A percentile compares a stretch with the other conserved stretches of the same genome.
Evolutionary conservation across 2,797 vertebrate species (phyloP).

Genomic region (Lerista edwardsae): DNA sequence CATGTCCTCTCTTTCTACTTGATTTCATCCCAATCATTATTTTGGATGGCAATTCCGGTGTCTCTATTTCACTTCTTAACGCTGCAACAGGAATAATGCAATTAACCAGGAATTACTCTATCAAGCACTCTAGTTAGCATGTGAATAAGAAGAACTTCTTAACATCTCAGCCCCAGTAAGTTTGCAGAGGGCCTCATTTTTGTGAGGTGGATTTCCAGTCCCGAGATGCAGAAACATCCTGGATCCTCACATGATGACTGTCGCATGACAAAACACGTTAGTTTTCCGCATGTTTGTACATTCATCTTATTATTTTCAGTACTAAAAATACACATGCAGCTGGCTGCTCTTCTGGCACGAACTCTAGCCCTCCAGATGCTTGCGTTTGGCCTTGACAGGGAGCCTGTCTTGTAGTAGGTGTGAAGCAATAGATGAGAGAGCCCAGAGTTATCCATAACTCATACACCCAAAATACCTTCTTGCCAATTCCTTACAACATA

Average conservation of each 20-base stretch:
- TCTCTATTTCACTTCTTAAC: slow-evolving; percentile 20
- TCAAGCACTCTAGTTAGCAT: slow-evolving; percentile 17
- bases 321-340: slow-evolving; percentile 34
- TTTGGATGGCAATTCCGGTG: slow-evolving; percentile 23
- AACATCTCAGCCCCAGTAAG: slow-evolving; percentile 20
- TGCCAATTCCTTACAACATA: not conserved
- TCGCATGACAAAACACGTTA: slow-evolving; percentile 48
- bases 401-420: rapidly evolving
- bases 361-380: slow-evolving; percentile 2
- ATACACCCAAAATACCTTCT: not conserved
- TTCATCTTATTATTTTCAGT: slow-evolving; percentile 56
- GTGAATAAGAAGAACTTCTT: slow-evolving; percentile 37
- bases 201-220: not conserved
- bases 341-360: not conserved
- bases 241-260: slow-evolving; percentile 47
- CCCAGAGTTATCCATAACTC: not conserved
- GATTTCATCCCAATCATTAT: slow-evolving; percentile 22
- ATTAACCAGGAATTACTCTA: slow-evolving; percentile 23
- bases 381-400: not conserved
- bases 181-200: slow-evolving; percentile 57
- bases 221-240: slow-evolving; percentile 32
- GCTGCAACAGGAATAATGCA: slow-evolving; percentile 41
- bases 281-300: slow-evolving; percentile 42
- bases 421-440: not conserved
- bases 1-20: not conserved